A percentile compares a stretch with the other conserved stretches of the same genome.
These are phyloP conservation scores for Halichondria panicea DNA, from an alignment of 37 sponge, comb jelly and placozoan species.

Conservation along the genomic window DNA sequence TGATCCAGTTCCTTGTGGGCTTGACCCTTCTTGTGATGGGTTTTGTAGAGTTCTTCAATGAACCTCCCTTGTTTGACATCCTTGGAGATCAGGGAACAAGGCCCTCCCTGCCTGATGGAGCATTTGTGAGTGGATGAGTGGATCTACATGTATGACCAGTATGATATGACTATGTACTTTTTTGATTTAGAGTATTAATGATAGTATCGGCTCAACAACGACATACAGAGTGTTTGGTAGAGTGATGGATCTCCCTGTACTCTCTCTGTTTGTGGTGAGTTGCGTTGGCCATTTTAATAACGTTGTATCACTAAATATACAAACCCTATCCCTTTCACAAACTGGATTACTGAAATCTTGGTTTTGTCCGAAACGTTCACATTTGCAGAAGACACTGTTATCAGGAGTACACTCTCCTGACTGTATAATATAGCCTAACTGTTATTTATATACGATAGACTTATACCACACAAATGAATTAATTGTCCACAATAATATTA, in stretches of 20 bases:
- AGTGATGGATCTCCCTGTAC: not conserved
- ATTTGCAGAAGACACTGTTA: no score
- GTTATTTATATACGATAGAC: no score
- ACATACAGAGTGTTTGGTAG: not conserved
- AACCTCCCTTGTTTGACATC: slow-evolving; percentile 12
- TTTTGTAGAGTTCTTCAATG: slow-evolving; percentile 3
- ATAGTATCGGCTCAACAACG: not conserved
- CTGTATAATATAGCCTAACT: no score
- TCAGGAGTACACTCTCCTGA: no score
- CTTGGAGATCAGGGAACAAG: not conserved
- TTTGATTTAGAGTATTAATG: not conserved
- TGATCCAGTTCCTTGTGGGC: no score
- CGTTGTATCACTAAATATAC: no score
- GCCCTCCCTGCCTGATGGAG: not conserved
- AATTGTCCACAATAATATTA: no score
- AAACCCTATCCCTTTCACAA: no score
- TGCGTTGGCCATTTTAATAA: slow-evolving; percentile 7
- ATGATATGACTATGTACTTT: not conserved
- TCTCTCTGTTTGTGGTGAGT: not conserved
- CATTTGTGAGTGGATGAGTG: not conserved
- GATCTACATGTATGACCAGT: not conserved
- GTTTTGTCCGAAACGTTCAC: no score
- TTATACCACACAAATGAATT: no score
- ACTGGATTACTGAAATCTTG: not conserved
- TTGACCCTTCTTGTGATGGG: slow-evolving; percentile 4